Conservation (phyloP, 1,140 invertebrate genomes). For the Saccostrea cuccullata region DNA sequence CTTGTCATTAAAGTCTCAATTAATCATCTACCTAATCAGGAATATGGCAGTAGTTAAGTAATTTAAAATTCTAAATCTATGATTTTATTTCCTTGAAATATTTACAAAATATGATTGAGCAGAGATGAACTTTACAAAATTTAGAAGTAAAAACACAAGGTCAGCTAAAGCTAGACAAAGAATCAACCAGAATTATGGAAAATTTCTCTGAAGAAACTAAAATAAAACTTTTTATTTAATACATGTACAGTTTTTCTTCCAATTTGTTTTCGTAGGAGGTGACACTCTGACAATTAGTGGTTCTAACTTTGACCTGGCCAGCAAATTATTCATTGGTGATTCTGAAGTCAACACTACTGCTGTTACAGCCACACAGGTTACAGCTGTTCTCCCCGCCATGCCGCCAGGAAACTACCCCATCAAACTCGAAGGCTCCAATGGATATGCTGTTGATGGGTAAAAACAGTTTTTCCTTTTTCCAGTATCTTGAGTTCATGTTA, state of each 20-base stretch:
- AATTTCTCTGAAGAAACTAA: too few relatives aligned
- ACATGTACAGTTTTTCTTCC: neutral
- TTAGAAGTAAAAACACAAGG: too few relatives aligned
- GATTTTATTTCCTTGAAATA: too few relatives aligned
- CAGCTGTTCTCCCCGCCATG: slow-evolving; percentile 56
- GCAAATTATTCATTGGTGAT: slow-evolving; percentile 57
- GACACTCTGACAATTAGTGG: slow-evolving; percentile 65
- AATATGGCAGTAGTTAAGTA: too few relatives aligned
- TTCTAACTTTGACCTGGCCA: slow-evolving; percentile 59
- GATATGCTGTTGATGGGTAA: slow-evolving; percentile 52
- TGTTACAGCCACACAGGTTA: slow-evolving; percentile 58
- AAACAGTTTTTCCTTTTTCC: neutral
- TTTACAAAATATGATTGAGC: too few relatives aligned
- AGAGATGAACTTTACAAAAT: too few relatives aligned
- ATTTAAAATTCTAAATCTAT: too few relatives aligned
- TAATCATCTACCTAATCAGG: too few relatives aligned
- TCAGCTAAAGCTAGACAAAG: too few relatives aligned
- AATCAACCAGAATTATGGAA: too few relatives aligned
- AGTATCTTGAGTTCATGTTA: neutral
- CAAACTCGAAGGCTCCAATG: slow-evolving; percentile 45
- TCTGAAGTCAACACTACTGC: slow-evolving; percentile 47
- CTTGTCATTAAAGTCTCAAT: too few relatives aligned
- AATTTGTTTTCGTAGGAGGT: slow-evolving; percentile 56
- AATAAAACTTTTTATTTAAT: too few relatives aligned
- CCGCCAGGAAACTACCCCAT: slow-evolving; percentile 60